Base-by-base conservation (phyloP, 2,888 invertebrate genomes). In the Apomyelois bistriatella region DNA sequence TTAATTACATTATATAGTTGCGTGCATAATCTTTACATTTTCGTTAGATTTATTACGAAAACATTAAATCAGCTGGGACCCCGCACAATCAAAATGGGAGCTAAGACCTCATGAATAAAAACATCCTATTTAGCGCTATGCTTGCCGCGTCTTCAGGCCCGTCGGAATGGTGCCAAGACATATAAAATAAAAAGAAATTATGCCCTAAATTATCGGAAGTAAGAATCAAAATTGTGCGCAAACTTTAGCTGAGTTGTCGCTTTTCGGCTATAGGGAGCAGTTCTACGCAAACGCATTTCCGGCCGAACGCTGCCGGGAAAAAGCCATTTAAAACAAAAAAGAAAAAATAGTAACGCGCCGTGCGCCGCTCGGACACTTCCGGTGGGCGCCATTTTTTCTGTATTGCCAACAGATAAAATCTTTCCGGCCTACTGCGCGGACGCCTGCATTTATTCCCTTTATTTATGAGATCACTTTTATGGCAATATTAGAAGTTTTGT, bases 311-410 rank as follows among this genome's bases (percentile, higher is more conserved):
- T 85, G 88, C 82, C 89, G 89, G 90, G 90, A 87, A 90, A 90
- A 90, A 87, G 87, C 87, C 85, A 89, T 90, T 89, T 89, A 88
- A 90, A 89, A 89, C 88, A 90, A 90, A 89, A 89, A 88, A 84
- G 67, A 74, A 80, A 85, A 89, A 89, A 87, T 87, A 81, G 88
- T 88, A 86, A 84, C 86, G 85, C 81, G 87, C 86, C 77, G 85
- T 81, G 81, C 86, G 83, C 85, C 82, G 85, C 82, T 90, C 86
- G 90, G 90, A 89, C 90, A 89, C 90, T 90, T 90, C 90, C 90
- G 90, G 90, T 90, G 89, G 89, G 85, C 90, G 88, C 90, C 87
- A 89, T 90, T 90, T 89, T 90, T 90, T 89, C 89, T 90, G 87
- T 90, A 90, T 89, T 88, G 89, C 87, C 85, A 89, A 85, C 89